Evolutionary conservation across 2,888 invertebrate genomes (phyloP).

Genomic region (Troglohyphantes excavatus): DNA sequence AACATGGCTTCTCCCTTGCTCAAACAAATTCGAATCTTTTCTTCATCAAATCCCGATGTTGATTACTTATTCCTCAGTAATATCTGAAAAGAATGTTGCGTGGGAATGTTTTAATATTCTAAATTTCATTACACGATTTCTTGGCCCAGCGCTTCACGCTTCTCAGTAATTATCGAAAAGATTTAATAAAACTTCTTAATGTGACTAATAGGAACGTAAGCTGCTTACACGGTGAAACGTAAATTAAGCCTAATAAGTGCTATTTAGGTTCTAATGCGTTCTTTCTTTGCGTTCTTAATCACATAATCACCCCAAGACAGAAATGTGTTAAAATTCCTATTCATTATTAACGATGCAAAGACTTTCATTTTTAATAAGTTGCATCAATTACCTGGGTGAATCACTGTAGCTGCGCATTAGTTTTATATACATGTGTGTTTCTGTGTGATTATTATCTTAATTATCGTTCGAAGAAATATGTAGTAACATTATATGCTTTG

Average conservation of each 20-base stretch:
- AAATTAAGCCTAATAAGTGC: slow-evolving; percentile 40
- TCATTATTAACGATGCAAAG: not conserved
- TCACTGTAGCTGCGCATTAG: not conserved
- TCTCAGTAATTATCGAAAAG: slow-evolving; percentile 26
- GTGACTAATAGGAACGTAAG: not conserved
- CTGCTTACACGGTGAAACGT: not conserved
- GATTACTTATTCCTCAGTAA: not conserved
- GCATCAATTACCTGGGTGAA: not conserved
- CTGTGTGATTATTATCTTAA: too few relatives aligned
- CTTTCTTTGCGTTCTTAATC: slow-evolving; percentile 6
- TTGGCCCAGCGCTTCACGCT: not conserved
- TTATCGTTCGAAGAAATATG: too few relatives aligned
- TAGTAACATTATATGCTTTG: too few relatives aligned
- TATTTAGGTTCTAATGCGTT: slow-evolving; percentile 6
- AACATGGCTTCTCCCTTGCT: not conserved
- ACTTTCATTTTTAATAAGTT: not conserved
- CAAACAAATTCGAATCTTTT: not conserved
- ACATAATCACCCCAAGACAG: not conserved
- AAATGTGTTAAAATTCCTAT: not conserved
- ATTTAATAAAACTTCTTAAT: slow-evolving; percentile 40
- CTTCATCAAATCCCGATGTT: not conserved
- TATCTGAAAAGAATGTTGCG: too few relatives aligned
- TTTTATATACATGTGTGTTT: too few relatives aligned
- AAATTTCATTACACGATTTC: slow-evolving; percentile 23
- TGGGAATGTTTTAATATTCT: slow-evolving; percentile 2